These are phyloP conservation scores for Oryzias celebensis DNA, from an alignment of 2,113 vertebrate genomes.

Conservation along the genomic window DNA sequence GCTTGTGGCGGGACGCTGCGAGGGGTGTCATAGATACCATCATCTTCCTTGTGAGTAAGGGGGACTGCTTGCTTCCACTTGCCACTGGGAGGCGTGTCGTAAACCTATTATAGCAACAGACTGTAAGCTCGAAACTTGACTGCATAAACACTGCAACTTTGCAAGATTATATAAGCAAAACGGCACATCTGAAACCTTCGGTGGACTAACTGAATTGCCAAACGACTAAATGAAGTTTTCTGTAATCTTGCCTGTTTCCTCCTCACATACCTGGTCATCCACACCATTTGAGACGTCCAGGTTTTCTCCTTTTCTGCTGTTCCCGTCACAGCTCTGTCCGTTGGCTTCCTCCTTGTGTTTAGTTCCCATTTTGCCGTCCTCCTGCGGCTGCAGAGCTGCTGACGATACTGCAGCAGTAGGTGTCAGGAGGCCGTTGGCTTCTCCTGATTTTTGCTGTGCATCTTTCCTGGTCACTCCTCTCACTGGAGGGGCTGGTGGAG, in stretches of 20 bases:
- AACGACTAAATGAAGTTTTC: no score
- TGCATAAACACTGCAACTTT: neutral
- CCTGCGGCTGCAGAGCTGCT: slow-evolving; percentile 19
- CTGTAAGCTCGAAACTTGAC: neutral
- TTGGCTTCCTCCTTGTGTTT: slow-evolving; percentile 32
- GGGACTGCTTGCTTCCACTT: slow-evolving; percentile 71
- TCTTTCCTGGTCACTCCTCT: slow-evolving; percentile 79
- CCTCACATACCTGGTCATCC: slow-evolving; percentile 66
- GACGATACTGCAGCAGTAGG: slow-evolving; percentile 20
- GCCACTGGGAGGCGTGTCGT: slow-evolving; percentile 78
- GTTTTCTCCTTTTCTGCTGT: slow-evolving; percentile 49
- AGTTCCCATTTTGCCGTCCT: slow-evolving; percentile 35
- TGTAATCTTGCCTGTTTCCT: no score
- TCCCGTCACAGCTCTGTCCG: slow-evolving; percentile 41
- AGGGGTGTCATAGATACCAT: slow-evolving; percentile 80
- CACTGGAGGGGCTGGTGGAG: slow-evolving; percentile 79
- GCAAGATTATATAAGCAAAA: no score
- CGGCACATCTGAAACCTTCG: no score
- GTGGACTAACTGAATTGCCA: no score
- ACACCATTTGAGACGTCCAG: slow-evolving; percentile 45
- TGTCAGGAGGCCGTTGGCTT: slow-evolving; percentile 31
- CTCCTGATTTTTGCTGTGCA: slow-evolving; percentile 25
- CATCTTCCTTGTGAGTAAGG: slow-evolving; percentile 43
- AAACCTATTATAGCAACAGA: slow-evolving; percentile 65
- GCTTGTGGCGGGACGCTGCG: slow-evolving; percentile 65